Evolutionary conservation across 2,113 vertebrate genomes (phyloP), one percentile per base, ranked within the genome.

Genomic region (Lepus timidus): DNA sequence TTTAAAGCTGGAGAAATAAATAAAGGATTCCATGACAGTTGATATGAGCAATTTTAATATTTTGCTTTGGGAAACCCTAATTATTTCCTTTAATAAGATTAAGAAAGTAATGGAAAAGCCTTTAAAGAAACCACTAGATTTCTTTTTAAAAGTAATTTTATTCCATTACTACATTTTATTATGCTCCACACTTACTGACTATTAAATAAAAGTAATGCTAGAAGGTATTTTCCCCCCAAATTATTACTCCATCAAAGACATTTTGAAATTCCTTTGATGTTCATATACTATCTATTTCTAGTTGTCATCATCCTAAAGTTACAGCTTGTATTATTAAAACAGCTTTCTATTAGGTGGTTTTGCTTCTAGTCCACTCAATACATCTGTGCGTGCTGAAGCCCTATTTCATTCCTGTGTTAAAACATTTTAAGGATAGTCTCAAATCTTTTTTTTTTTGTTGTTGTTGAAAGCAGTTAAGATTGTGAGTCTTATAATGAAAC

Each of bases 181-280:
- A 64, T 78, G 16, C 8, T 62, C 88, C 17, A 49, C 23, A 87
- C 76, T 96, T 93, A 71, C 16, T 73, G 31, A 89, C n/a, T 58
- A 65, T 65, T 88, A 22, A 88, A 74, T 84, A 81, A 90, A 91
- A 2, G 5, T 90, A 19, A 88, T 44, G 33, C 84, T 93, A 61
- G 31, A 73, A 96, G 68, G 27, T 79, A 29, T 11, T 51, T 78
- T 23, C 64, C 52, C 3, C 22, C n/a, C 51, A 93, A 70, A 94
- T 89, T 93, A 86, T 91, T 82, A 58, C 58, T 83, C 31, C 79
- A 73, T 93, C 88, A 95, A 94, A 91, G 64, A 68, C 62, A 91
- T 49, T 86, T 74, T 83, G 39, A 93, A 88, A 73, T 95, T 74
- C 22, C 51, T 94, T 94, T 95, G 80, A 95, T 79, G 84, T 89